phyloP scores from a whole-genome alignment of 2,797 vertebrate species.

The Sus cebifrons region DNA sequence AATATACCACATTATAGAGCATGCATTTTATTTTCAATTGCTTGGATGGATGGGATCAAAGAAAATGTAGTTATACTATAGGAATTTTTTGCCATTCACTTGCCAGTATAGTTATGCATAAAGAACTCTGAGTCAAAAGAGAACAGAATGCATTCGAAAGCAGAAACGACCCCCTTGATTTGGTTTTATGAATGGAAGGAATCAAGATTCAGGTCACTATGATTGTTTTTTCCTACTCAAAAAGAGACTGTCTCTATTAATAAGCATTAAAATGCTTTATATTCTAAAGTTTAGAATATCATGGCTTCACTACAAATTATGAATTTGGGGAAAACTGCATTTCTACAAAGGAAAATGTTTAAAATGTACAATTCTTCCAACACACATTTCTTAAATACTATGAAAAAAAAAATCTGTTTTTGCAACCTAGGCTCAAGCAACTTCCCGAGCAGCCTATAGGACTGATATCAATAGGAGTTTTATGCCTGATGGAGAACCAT shows the following conservation, averaged over 20 bases:
- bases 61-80: constrained; percentile 49
- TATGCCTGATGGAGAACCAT: constrained; percentile 75
- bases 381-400: constrained; percentile 60
- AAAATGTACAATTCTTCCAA: constrained; percentile 17
- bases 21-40: constrained; percentile 52
- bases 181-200: constrained; percentile 69
- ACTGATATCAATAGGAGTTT: constrained; percentile 54
- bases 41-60: constrained; percentile 44
- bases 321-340: constrained; percentile 64
- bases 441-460: not conserved
- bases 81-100: constrained; percentile 59
- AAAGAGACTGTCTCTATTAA: constrained; percentile 43
- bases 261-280: constrained; percentile 41
- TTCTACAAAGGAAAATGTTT: constrained; percentile 65
- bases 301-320: constrained; percentile 49
- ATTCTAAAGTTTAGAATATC: constrained; percentile 66
- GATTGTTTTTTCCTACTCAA: not conserved
- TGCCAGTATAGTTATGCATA: constrained; percentile 60
- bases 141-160: constrained; percentile 72
- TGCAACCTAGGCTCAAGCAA: constrained; percentile 40
- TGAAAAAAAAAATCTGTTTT: constrained; percentile 62
- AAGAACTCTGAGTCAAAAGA: constrained; percentile 71
- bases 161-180: constrained; percentile 64
- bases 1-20: constrained; percentile 53
- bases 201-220: constrained; percentile 55